A percentile compares a stretch with the other conserved stretches of the same genome.
Evolutionary conservation across 2,888 invertebrate species (phyloP).

Genomic region (Lamellibrachia satsuma): DNA sequence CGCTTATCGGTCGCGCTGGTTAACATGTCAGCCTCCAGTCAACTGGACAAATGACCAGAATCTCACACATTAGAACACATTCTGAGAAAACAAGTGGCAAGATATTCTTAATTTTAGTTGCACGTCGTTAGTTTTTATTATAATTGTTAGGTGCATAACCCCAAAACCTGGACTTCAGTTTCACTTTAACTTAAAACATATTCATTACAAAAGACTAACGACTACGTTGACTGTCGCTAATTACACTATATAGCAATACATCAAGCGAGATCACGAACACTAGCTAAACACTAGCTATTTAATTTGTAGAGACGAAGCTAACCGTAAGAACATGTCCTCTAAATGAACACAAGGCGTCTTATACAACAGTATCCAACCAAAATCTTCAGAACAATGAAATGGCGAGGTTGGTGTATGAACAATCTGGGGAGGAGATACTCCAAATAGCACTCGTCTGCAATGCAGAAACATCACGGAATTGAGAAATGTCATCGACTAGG

Average conservation of each 20-base stretch:
- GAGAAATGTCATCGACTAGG: background rate
- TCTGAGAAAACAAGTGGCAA: no score
- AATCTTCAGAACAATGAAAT: background rate
- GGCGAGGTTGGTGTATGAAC: background rate
- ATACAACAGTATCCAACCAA: background rate
- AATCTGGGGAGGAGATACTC: background rate
- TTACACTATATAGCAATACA: background rate
- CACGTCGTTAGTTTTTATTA: no score
- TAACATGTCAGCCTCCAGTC: no score
- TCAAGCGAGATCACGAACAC: background rate
- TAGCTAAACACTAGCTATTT: constrained; percentile 17
- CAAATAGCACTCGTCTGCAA: background rate
- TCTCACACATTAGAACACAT: no score
- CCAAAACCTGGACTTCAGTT: no score
- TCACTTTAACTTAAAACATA: background rate
- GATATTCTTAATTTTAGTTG: no score
- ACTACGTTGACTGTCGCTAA: background rate
- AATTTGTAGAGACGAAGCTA: constrained; percentile 17
- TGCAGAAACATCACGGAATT: background rate
- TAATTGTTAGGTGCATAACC: no score
- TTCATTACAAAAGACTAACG: background rate
- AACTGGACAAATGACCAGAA: no score
- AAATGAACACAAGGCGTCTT: constrained; percentile 17
- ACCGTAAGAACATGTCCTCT: background rate
- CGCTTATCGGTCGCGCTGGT: no score